Percentiles rank a stretch among this genome's conserved stretches.
phyloP scores from a whole-genome alignment of 2,113 vertebrate species.

The Ptilonorhynchus violaceus region DNA sequence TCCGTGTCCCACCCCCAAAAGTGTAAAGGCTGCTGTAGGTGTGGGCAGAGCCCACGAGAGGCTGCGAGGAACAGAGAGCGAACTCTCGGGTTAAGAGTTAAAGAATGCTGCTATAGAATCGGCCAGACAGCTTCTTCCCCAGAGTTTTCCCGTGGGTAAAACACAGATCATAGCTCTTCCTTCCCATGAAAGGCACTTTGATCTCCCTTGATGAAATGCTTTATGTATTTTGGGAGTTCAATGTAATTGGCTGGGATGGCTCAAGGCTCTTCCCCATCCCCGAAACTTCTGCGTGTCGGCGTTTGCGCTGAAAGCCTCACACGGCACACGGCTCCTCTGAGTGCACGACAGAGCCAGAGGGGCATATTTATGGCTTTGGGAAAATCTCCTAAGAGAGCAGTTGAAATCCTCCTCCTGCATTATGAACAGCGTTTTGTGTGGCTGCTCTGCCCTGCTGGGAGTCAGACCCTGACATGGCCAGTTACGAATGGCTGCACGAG shows the following conservation, averaged over 20 bases:
- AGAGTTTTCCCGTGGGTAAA: conserved; percentile 28
- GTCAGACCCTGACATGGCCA: not conserved
- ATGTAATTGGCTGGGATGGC: not conserved
- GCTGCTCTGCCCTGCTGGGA: not conserved
- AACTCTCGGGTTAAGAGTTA: not conserved
- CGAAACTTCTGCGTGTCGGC: not conserved
- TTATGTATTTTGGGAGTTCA: not conserved
- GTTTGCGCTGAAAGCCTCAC: not conserved
- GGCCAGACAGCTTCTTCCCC: not conserved
- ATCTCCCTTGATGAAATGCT: conserved; percentile 43
- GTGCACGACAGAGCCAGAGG: not conserved
- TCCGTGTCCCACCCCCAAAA: not conserved
- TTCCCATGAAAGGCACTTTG: conserved; percentile 49
- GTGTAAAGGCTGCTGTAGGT: not conserved
- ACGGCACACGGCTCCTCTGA: not conserved
- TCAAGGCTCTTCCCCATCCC: not conserved
- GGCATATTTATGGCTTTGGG: not conserved
- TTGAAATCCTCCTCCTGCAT: not conserved
- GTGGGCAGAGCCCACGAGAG: not conserved
- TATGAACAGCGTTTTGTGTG: not conserved
- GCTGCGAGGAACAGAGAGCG: not conserved
- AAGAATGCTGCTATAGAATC: conserved; percentile 5
- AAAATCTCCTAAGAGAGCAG: not conserved
- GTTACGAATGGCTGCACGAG: not conserved
- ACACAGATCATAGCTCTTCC: conserved; percentile 12